Base-by-base conservation (phyloP, 2,888 invertebrate species). In the Sicus ferrugineus region DNA sequence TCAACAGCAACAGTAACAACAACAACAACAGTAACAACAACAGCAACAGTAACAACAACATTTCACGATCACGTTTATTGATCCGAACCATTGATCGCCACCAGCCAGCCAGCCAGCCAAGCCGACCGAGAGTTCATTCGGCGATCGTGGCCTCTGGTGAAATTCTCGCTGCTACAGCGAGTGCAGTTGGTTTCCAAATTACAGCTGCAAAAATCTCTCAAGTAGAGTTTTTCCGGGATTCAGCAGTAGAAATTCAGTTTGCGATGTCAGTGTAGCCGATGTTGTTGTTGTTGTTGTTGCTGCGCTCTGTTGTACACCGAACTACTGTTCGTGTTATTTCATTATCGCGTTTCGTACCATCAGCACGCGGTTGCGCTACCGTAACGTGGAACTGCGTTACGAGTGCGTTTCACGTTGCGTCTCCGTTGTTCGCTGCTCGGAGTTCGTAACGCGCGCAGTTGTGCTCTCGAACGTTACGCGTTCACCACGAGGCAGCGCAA, bases 41-140 rank as follows among this genome's bases (percentile, higher is more conserved):
- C 48, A 48, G 30, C 56, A 56, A 56, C 16, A 56, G 30, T 23
- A n/a, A 21, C 19, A 19, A 38, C 11, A 31, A 34, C 5, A 19
- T 42, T 61, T 61, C 61, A 61, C 38, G 61, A 61, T 61, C 61
- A 61, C 61, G 61, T 61, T 61, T 61, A 61, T 61, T 42, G 61
- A 61, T 61, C 61, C 23, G 38, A 61, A 42, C 61, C 42, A 42
- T 61, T 61, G 61, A 61, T 61, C 61, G 26, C 19, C 14, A 30
- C 42, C 42, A 42, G 28, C 23, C 28, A 54, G n/a, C n/a, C n/a
- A n/a, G n/a, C n/a, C n/a, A n/a, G n/a, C n/a, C n/a, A n/a, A n/a
- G n/a, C n/a, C n/a, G n/a, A 54, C 54, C 54, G 26, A 23, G 28
- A 11, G 42, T 26, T 42, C 42, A 26, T 16, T 42, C 61, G 61